Evolutionary conservation across 2,888 invertebrate species (phyloP).

Genomic region (Macrosoma leucophasiata): DNA sequence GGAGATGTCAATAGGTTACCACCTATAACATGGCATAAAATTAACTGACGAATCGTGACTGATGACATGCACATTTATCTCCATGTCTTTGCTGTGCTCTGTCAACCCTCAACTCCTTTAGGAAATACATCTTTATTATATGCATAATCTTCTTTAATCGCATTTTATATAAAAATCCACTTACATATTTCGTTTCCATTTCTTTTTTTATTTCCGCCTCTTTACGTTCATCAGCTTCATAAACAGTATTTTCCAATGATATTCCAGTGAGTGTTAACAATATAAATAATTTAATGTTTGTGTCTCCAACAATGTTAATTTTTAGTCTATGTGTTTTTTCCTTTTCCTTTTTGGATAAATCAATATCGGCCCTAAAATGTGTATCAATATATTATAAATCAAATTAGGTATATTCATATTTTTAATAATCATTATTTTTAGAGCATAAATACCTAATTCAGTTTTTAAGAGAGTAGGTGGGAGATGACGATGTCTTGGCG

Average conservation of each 20-base stretch:
- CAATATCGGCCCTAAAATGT: slow-evolving; percentile 76
- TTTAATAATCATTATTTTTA: not conserved
- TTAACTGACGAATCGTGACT: no score
- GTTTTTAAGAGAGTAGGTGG: no score
- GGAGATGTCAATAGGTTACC: no score
- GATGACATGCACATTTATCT: no score
- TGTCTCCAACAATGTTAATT: slow-evolving; percentile 88
- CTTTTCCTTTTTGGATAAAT: slow-evolving; percentile 85
- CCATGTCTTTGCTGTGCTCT: no score
- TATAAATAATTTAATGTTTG: slow-evolving; percentile 80
- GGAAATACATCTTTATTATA: no score
- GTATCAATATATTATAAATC: not conserved
- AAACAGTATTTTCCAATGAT: slow-evolving; percentile 87
- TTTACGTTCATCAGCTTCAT: slow-evolving; percentile 87
- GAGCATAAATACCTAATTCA: no score
- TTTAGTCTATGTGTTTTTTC: slow-evolving; percentile 93
- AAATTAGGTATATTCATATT: not conserved
- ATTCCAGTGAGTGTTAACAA: slow-evolving; percentile 95
- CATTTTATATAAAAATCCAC: no score
- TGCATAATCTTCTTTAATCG: no score
- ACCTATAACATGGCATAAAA: no score
- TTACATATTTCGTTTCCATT: slow-evolving; percentile 73
- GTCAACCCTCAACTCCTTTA: no score
- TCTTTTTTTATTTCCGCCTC: slow-evolving; percentile 46
- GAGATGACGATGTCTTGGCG: no score